A percentile compares a stretch with the other conserved stretches of the same genome.
phyloP scores from a whole-genome alignment of 1,140 invertebrate species.

The Catajapyx aquilonaris region DNA sequence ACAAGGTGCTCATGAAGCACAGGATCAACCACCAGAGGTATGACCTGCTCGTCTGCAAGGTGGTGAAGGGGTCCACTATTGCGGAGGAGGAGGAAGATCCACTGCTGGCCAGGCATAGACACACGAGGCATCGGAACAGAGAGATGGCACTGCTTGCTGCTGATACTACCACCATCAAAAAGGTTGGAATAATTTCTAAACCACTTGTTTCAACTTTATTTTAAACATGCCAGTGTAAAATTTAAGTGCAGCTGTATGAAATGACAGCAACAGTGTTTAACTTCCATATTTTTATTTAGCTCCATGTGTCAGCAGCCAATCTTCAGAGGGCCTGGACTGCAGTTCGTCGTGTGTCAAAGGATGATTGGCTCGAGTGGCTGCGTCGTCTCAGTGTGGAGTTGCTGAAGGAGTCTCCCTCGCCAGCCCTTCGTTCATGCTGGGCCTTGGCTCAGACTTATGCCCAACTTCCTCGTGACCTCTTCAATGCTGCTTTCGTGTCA shows the following conservation, averaged over 20 bases:
- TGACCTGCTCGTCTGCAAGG: conserved; percentile 45
- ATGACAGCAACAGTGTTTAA: not conserved
- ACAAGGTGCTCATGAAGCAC: conserved; percentile 61
- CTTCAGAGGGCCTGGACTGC: conserved; percentile 79
- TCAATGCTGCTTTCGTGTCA: conserved; percentile 96
- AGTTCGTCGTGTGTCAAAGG: conserved; percentile 73
- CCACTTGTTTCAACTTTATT: not conserved
- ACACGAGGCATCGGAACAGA: conserved; percentile 30
- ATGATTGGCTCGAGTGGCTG: conserved; percentile 98
- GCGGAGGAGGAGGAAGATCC: conserved; percentile 37
- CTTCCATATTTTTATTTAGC: conserved; percentile 12
- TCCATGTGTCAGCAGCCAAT: conserved; percentile 64
- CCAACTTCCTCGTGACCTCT: conserved; percentile 79
- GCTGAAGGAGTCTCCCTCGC: conserved; percentile 86
- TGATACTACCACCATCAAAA: conserved; percentile 48
- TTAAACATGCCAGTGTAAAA: not conserved
- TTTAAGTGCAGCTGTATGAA: no score
- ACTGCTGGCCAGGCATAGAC: conserved; percentile 27
- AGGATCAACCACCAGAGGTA: conserved; percentile 61
- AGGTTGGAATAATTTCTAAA: conserved; percentile 15
- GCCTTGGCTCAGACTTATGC: conserved; percentile 84
- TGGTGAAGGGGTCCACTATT: conserved; percentile 42
- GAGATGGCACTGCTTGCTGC: conserved; percentile 33
- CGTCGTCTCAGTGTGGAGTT: conserved; percentile 75
- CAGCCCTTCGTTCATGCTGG: conserved; percentile 73